phyloP scores from a whole-genome alignment of 2,888 invertebrate genomes.

The Tetheella fluctuosa region DNA sequence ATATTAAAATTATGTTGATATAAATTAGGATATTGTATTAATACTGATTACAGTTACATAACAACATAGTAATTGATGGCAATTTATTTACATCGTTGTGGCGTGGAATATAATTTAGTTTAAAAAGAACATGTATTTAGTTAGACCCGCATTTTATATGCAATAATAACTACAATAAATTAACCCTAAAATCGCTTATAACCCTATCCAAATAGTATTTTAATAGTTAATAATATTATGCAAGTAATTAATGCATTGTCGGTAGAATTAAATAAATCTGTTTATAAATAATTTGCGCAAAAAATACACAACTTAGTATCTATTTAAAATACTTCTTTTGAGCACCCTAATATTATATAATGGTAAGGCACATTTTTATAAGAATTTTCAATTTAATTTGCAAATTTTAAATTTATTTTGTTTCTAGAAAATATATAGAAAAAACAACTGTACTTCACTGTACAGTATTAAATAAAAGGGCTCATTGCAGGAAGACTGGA shows the following conservation, averaged over 20 bases:
- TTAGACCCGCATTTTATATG: constrained; percentile 74
- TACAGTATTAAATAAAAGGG: background rate
- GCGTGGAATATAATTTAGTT: constrained; percentile 73
- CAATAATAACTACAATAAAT: constrained; percentile 60
- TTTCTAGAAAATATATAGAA: background rate
- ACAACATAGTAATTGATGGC: constrained; percentile 76
- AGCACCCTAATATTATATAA: constrained; percentile 51
- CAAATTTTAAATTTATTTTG: background rate
- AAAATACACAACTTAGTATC: constrained; percentile 29
- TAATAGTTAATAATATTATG: constrained; percentile 34
- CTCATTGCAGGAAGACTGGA: constrained; percentile 3
- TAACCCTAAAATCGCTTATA: constrained; percentile 47
- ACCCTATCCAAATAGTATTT: constrained; percentile 23
- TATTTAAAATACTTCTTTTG: constrained; percentile 36
- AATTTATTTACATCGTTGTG: constrained; percentile 70
- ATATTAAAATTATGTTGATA: constrained; percentile 52
- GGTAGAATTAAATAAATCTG: constrained; percentile 27
- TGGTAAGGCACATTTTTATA: constrained; percentile 47
- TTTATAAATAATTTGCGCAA: constrained; percentile 31
- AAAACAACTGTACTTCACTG: background rate
- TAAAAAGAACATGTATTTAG: constrained; percentile 53
- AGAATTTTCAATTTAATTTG: background rate
- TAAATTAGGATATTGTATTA: constrained; percentile 78
- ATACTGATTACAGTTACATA: constrained; percentile 80
- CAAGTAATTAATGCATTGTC: constrained; percentile 23